Evolutionary conservation across 2,888 invertebrate species (phyloP), one percentile per base, ranked within the genome.

Genomic region (Brachylomia viminalis): DNA sequence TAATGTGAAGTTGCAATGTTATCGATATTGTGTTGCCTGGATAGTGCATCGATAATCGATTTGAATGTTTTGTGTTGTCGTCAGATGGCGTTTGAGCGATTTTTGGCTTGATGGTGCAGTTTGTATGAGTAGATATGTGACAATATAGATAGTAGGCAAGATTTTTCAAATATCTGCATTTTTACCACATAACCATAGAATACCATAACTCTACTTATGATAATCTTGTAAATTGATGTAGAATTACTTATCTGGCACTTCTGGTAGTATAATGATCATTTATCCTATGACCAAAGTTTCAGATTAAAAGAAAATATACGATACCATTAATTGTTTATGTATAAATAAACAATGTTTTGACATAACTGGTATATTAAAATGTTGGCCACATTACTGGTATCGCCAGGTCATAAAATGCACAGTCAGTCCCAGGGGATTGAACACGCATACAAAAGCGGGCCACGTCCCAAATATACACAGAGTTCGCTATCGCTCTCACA

Each of bases 401-500:
- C 49, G 47, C 58, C 58, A 64, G 72, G 38, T 33, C 71, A 75
- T 86, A 87, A 89, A 87, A 92, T 88, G 87, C 90, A 82, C 84
- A 85, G 80, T 88, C 82, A 80, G 86, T 89, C 86, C 86, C 85
- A 83, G 75, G 81, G 88, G 86, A 87, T 87, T 87, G 84, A 85
- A 85, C 76, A 86, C 82, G 92, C 91, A 92, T 92, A 93, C 90
- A 85, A 90, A 92, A 91, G 85, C 86, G 87, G 86, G 73, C 83
- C 88, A 87, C 84, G 88, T 86, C 87, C 87, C 83, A 89, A 89
- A 86, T 85, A 85, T 86, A 88, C 84, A 88, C 88, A 91, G 76
- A 88, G 79, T 83, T 84, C 71, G 61, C 82, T 75, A 75, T 93
- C 93, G 84, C 87, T 83, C 71, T 92, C 89, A 85, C 70, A 75